Base-by-base conservation (phyloP, 92 coral and sea anemone genomes). In the Zoanthus solanderi region DNA sequence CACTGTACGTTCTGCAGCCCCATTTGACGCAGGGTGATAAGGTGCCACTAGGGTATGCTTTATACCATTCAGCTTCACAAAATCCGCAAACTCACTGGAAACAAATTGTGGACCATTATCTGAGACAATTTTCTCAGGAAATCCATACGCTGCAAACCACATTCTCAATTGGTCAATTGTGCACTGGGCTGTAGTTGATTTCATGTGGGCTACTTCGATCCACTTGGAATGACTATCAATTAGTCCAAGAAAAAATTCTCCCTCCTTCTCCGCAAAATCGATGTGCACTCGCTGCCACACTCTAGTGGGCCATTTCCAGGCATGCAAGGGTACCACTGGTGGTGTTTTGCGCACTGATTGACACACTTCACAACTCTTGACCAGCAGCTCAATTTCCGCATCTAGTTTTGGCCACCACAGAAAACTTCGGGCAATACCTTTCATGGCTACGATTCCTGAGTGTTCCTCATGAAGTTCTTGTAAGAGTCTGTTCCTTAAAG, bases 201-300 rank as follows among this genome's bases (percentile, higher is more conserved):
- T 50, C 78, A 81, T 88, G n/a, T 87, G 87, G 74, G 75, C 68
- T 54, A 84, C 92, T 82, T 88, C 92, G 34, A 90, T 90, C 88
- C 92, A 92, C 94, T 92, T 89, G 44, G 90, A 92, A 67, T 92
- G 94, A 87, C 88, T 90, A 86, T 92, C 95, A 47, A 86, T 90
- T 44, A 86, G 57, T 6, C 83, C 78, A 50, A 87, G 86, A 23
- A 86, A 92, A 76, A 79, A 12, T 44, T 78, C 85, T 0, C 92
- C 89, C 53, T 87, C 89, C 29, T 72, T 84, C 85, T 88, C 92
- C 29, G 94, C 90, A 86, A 60, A 92, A 77, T 89, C 91, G 16
- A 87, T 71, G 80, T 92, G 94, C 28, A 86, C 76, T 78, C 92
- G 77, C 58, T 89, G 90, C 92, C 86, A 79, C n/a, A 92, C 89